Percentiles rank a stretch among this genome's conserved stretches.
Evolutionary conservation across 2,113 vertebrate species (phyloP).

Genomic region (Salvelinus sp.): DNA sequence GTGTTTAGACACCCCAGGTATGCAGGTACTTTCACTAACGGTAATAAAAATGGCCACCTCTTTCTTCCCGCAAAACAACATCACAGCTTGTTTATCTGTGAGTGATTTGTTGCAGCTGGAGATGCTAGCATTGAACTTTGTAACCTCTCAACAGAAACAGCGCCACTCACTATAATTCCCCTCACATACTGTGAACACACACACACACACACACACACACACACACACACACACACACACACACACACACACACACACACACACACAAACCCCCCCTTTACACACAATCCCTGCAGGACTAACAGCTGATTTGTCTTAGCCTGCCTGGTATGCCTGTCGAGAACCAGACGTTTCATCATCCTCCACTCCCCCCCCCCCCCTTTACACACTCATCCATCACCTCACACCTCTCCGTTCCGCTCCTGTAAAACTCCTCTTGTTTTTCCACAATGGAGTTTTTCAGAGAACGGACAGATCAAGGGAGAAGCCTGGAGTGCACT

Average conservation of each 20-base stretch:
- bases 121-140: conserved; percentile 34
- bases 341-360: conserved; percentile 52
- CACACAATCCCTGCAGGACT: not conserved
- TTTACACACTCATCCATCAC: conserved; percentile 51
- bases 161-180: conserved; percentile 15
- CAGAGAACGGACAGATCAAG: not conserved
- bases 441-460: not conserved
- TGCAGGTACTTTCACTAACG: too few species aligned
- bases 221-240: conserved; percentile 10
- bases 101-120: conserved; percentile 44
- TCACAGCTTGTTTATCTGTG: conserved; percentile 8
- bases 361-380: conserved; percentile 10
- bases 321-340: conserved; percentile 24
- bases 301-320: conserved; percentile 40
- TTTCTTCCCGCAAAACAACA: not conserved
- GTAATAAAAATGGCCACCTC: not conserved
- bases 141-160: conserved; percentile 32
- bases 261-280: conserved; percentile 11
- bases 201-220: conserved; percentile 8
- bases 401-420: not conserved
- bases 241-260: conserved; percentile 11
- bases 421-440: conserved; percentile 30
- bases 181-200: conserved; percentile 29
- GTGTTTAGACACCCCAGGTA: too few species aligned
- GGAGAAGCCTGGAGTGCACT: not conserved